phyloP scores from a whole-genome alignment of 2,797 vertebrate genomes.

The Stomatorhinus walkeri region DNA sequence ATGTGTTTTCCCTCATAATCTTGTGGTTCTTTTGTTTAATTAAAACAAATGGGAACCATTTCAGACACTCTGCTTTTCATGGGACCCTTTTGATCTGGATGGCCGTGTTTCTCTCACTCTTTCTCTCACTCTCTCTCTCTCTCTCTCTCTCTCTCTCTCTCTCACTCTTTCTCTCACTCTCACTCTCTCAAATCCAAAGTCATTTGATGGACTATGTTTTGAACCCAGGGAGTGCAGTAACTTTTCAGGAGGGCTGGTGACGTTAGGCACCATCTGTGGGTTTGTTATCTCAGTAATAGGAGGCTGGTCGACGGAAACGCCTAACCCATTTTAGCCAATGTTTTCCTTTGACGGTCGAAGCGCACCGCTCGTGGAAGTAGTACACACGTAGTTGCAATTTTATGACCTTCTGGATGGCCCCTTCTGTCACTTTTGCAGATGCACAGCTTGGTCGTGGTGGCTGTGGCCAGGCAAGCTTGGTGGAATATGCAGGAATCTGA shows the following conservation, averaged over 20 bases:
- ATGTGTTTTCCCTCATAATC: constrained; percentile 28
- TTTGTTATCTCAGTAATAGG: background rate
- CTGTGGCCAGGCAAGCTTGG: background rate
- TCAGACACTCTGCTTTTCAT: constrained; percentile 20
- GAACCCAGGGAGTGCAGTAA: background rate
- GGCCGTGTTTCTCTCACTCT: background rate
- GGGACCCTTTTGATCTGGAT: constrained; percentile 17
- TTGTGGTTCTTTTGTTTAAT: constrained; percentile 27
- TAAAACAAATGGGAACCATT: constrained; percentile 31
- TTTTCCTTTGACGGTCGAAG: constrained; percentile 19
- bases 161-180: background rate
- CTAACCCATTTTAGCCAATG: background rate
- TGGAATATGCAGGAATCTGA: background rate
- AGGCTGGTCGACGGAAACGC: background rate
- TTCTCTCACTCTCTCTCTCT: background rate
- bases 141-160: background rate
- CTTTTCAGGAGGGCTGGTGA: background rate
- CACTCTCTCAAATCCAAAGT: background rate
- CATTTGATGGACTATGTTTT: background rate
- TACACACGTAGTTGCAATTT: constrained; percentile 22
- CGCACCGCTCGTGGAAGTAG: constrained; percentile 11
- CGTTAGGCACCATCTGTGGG: background rate
- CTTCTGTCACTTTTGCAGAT: constrained; percentile 16
- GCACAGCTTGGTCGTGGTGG: constrained; percentile 28
- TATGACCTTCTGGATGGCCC: constrained; percentile 25